These are phyloP conservation scores for Drosophila takahashii DNA, from an alignment of 1,140 invertebrate genomes.

Conservation along the genomic window DNA sequence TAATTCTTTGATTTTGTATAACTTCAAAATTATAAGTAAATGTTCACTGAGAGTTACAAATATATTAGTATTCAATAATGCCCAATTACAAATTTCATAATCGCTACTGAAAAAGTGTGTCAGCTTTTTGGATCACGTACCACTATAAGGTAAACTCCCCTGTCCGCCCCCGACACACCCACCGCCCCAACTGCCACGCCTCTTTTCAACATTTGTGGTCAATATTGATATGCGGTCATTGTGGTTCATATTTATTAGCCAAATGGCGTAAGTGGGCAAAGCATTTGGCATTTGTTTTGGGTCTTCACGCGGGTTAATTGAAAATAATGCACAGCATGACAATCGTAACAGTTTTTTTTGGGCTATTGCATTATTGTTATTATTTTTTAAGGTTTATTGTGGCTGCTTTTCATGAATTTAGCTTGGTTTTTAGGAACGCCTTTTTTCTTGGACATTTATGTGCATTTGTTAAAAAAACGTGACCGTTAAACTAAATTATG, in stretches of 20 bases:
- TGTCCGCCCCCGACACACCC: conserved; percentile 1
- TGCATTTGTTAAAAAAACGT: conserved; percentile 64
- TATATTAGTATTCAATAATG: conserved; percentile 23
- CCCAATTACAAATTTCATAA: neutral
- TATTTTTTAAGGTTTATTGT: conserved; percentile 44
- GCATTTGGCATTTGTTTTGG: conserved; percentile 35
- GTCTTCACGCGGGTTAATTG: conserved; percentile 37
- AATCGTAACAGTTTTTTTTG: conserved; percentile 33
- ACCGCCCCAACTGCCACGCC: conserved; percentile 2
- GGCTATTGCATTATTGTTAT: conserved; percentile 44
- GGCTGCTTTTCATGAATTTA: conserved; percentile 7
- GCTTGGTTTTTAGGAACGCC: conserved; percentile 8
- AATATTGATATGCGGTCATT: conserved; percentile 68
- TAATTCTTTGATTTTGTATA: neutral
- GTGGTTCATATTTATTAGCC: conserved; percentile 49
- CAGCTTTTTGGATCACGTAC: conserved; percentile 1
- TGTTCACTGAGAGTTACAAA: conserved; percentile 1
- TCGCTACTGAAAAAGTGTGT: conserved; percentile 17
- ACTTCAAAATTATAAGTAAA: neutral
- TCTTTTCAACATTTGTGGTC: conserved; percentile 39
- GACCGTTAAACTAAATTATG: conserved; percentile 74
- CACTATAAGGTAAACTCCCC: neutral
- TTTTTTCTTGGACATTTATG: conserved; percentile 41
- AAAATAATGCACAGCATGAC: conserved; percentile 28
- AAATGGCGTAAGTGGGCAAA: conserved; percentile 24